Base-by-base conservation (phyloP, 2,113 vertebrate genomes). In the Pleuronectes platessa region DNA sequence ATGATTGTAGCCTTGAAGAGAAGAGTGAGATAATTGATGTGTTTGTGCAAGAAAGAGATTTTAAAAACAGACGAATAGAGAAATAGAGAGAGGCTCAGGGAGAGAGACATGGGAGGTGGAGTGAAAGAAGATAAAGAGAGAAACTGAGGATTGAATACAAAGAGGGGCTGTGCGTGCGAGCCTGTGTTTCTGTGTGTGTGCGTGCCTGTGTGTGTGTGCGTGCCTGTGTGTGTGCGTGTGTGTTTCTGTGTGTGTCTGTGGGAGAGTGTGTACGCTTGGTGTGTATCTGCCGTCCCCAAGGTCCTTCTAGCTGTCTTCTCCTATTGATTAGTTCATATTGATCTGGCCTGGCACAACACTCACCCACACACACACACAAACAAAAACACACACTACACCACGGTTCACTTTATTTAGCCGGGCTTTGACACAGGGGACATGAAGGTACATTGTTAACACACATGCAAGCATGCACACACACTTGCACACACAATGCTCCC, bases 221-320 rank as follows among this genome's bases (percentile, higher is more conserved):
- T 68, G 83, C 76, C 76, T 80, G 63, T 68, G 58, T 61, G 60
- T 72, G 74, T 68, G 58, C 40, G 55, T 49, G 68, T 65, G 56
- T 1, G 35, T 4, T 18, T 6, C 12, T 68, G 83, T 79, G 79
- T 80, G 63, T 68, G 58, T 61, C 24, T 24, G 24, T 24, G 24
- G 24, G 60, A 70, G 77, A 65, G 58, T 47, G 56, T 61, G 42
- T 54, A 27, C 74, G 68, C 63, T 81, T 83, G 88, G 88, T 90
- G 88, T 90, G 60, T 85, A 76, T 86, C 83, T 86, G 78, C 60
- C 60, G 61, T 89, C 89, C 90, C 91, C 87, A 90, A 83, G 90
- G 91, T 91, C 90, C 90, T 90, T 89, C 89, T 87, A 84, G 86
- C 87, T 92, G 90, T 92, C 91, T 91, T 89, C 86, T 90, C 78